Conservation (phyloP, 2,797 vertebrate species). For the Nannoperca obscura region DNA sequence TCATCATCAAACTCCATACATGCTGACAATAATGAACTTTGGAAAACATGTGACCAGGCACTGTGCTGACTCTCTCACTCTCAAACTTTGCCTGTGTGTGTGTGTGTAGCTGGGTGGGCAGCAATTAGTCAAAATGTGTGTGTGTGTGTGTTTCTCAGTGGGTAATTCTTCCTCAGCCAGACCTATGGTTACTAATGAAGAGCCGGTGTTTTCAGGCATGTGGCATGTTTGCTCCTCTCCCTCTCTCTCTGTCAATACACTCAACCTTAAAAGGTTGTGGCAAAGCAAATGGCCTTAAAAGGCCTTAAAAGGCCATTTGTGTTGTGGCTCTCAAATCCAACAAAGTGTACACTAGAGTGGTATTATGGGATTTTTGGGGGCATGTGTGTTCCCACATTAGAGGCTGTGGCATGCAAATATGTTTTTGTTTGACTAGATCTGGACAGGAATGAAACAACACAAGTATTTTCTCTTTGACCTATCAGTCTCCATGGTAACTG, state of each 20-base stretch:
- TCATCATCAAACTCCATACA: constrained; percentile 29
- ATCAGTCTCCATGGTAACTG: constrained; percentile 43
- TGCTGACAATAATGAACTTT: constrained; percentile 69
- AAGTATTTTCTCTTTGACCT: constrained; percentile 23
- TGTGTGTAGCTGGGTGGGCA: background rate
- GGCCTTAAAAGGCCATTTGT: constrained; percentile 83
- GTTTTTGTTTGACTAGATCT: constrained; percentile 39
- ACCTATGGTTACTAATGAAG: constrained; percentile 58
- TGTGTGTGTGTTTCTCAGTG: constrained; percentile 22
- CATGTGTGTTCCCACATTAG: constrained; percentile 48
- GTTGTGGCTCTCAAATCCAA: constrained; percentile 70
- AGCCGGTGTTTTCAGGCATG: constrained; percentile 72
- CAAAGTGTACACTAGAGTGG: too few relatives aligned
- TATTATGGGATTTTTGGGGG: constrained; percentile 1
- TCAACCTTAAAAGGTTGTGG: constrained; percentile 80
- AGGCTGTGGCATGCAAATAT: constrained; percentile 43
- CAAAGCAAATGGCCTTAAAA: too few relatives aligned
- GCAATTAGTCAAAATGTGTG: constrained; percentile 12
- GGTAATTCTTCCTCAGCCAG: constrained; percentile 36
- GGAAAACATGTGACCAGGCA: constrained; percentile 72
- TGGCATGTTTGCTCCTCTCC: constrained; percentile 70
- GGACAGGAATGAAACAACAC: constrained; percentile 8
- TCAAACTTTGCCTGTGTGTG: constrained; percentile 17
- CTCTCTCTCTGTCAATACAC: constrained; percentile 82
- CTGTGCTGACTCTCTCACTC: constrained; percentile 58